Percentiles rank a stretch among this genome's conserved stretches.
Evolutionary conservation across 2,888 invertebrate species (phyloP).

Genomic region (Siphonodentalium dalli): DNA sequence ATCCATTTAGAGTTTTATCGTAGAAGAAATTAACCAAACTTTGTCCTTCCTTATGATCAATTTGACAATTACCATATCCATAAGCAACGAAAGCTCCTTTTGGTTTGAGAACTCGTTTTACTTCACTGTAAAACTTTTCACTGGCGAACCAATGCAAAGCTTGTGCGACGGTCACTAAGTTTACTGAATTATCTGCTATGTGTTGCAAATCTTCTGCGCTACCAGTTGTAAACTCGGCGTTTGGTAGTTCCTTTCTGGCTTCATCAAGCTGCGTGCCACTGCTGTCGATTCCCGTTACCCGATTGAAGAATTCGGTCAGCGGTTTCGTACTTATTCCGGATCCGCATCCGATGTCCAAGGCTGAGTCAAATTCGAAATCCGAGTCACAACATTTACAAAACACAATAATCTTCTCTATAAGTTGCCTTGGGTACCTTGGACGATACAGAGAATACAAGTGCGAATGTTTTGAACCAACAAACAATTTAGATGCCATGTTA

Average conservation of each 20-base stretch:
- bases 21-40: slow-evolving; percentile 13
- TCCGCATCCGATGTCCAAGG: slow-evolving; percentile 69
- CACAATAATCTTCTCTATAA: slow-evolving; percentile 36
- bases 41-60: slow-evolving; percentile 33
- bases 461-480: slow-evolving; percentile 37
- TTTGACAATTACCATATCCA: slow-evolving; percentile 38
- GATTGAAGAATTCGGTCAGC: slow-evolving; percentile 63
- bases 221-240: slow-evolving; percentile 52
- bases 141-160: slow-evolving; percentile 67
- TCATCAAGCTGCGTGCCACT: slow-evolving; percentile 64
- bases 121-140: slow-evolving; percentile 65
- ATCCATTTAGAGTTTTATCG: slow-evolving; percentile 23
- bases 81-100: slow-evolving; percentile 63
- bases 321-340: slow-evolving; percentile 68
- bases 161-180: slow-evolving; percentile 65
- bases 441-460: slow-evolving; percentile 40
- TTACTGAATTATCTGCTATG: slow-evolving; percentile 34
- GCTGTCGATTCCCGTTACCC: slow-evolving; percentile 67
- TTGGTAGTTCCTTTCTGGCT: slow-evolving; percentile 49
- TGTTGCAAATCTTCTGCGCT: slow-evolving; percentile 63
- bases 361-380: slow-evolving; percentile 40
- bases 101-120: slow-evolving; percentile 61
- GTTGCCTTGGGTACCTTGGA: slow-evolving; percentile 38
- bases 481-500: too few relatives aligned
- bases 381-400: slow-evolving; percentile 28